phyloP scores from a whole-genome alignment of 2,797 vertebrate species.

The Craterocephalus amniculus region DNA sequence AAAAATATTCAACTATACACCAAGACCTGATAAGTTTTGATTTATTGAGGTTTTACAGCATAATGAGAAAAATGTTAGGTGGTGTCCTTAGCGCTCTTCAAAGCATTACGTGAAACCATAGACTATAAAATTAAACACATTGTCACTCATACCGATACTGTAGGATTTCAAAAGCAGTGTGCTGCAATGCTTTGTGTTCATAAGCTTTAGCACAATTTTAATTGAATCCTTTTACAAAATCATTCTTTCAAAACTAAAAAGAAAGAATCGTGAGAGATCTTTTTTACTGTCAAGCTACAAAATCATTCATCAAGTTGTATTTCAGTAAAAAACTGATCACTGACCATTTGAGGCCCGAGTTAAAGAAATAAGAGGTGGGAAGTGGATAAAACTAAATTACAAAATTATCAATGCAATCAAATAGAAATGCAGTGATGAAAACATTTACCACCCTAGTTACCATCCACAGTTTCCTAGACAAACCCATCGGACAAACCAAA shows the following conservation, averaged over 20 bases:
- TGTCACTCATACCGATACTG: background rate
- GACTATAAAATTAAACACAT: too few relatives aligned
- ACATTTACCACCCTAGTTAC: background rate
- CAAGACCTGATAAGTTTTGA: background rate
- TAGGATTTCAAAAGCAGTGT: background rate
- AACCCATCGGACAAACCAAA: background rate
- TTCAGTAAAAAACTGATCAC: background rate
- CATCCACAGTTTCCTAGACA: background rate
- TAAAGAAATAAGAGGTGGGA: background rate
- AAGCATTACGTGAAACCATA: background rate
- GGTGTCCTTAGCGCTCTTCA: background rate
- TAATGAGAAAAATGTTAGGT: background rate
- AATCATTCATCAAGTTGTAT: background rate
- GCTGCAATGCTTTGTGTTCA: too few relatives aligned
- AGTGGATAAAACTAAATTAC: background rate
- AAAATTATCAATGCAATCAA: background rate
- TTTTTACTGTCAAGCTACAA: background rate
- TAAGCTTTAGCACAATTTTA: background rate
- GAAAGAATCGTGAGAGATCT: background rate
- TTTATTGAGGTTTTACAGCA: background rate
- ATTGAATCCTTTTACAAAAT: background rate
- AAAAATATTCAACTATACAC: background rate
- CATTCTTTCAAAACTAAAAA: background rate
- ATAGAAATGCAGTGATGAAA: background rate
- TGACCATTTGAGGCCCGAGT: background rate